Evolutionary conservation across 2,888 invertebrate species (phyloP).

Genomic region (Eremobia ochroleuca): DNA sequence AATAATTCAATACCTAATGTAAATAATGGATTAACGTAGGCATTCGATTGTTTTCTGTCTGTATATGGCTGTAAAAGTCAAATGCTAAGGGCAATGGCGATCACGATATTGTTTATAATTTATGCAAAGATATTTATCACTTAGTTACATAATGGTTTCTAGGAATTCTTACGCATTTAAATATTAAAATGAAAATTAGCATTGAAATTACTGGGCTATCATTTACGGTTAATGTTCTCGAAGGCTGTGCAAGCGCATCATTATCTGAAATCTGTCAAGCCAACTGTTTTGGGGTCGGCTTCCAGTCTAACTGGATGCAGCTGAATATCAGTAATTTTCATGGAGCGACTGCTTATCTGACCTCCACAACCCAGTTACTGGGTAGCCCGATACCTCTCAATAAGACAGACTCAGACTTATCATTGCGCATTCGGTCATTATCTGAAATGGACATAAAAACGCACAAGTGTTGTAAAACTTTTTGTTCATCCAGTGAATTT

Average conservation of each 20-base stretch:
- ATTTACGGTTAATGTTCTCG: background rate
- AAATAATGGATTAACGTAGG: background rate
- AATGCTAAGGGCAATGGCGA: conserved; percentile 24
- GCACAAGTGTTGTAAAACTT: background rate
- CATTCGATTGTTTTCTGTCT: conserved; percentile 42
- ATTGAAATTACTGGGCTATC: background rate
- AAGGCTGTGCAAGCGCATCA: background rate
- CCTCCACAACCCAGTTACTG: background rate
- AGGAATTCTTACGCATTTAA: background rate
- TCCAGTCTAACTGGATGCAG: background rate
- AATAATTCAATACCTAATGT: conserved; percentile 1
- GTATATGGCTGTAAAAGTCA: conserved; percentile 34
- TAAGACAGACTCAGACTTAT: background rate
- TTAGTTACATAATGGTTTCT: conserved; percentile 25
- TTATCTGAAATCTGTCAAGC: background rate
- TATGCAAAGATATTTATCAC: conserved; percentile 39
- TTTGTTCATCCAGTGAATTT: background rate
- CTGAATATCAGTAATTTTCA: background rate
- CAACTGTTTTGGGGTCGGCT: background rate
- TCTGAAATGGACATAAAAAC: background rate
- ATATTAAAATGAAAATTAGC: conserved; percentile 5
- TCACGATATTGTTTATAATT: conserved; percentile 40
- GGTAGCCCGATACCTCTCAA: background rate
- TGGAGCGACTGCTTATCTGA: background rate
- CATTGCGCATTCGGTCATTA: background rate